Conservation (phyloP, 2,888 invertebrate genomes). For the Glomeris marginata region DNA sequence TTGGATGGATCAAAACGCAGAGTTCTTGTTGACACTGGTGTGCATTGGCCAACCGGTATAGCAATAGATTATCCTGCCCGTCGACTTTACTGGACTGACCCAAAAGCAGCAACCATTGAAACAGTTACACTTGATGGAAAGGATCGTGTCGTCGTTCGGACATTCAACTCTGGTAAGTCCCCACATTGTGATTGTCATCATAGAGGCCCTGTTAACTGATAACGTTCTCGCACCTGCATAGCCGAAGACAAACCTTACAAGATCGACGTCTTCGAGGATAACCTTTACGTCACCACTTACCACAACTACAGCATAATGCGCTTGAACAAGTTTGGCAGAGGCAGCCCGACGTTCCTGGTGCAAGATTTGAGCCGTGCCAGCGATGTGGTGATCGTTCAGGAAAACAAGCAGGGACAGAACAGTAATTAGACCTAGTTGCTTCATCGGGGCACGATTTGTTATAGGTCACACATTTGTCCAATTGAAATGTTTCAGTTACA, state of each 20-base stretch:
- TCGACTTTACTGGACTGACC: conserved; percentile 72
- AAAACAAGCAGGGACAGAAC: conserved; percentile 42
- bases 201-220: conserved; percentile 1
- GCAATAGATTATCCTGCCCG: conserved; percentile 55
- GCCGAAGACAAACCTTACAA: conserved; percentile 47
- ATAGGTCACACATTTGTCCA: not conserved
- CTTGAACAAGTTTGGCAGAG: conserved; percentile 49
- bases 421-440: conserved; percentile 25
- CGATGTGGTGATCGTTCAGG: conserved; percentile 51
- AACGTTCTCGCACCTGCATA: conserved; percentile 20
- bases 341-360: conserved; percentile 37
- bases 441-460: not conserved
- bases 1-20: conserved; percentile 47
- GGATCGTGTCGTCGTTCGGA: conserved; percentile 43
- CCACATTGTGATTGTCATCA: not conserved
- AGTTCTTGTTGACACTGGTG: conserved; percentile 41
- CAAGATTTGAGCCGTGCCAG: conserved; percentile 40
- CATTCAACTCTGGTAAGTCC: conserved; percentile 37
- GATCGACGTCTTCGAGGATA: conserved; percentile 58
- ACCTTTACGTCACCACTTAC: conserved; percentile 48
- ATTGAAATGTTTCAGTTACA: conserved; percentile 4
- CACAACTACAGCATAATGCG: conserved; percentile 44
- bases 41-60: conserved; percentile 58
- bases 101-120: conserved; percentile 56
- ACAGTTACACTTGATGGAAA: conserved; percentile 50